A percentile compares a stretch with the other conserved stretches of the same genome.
phyloP scores from a whole-genome alignment of 2,888 invertebrate species.

The Drosophila merina region DNA sequence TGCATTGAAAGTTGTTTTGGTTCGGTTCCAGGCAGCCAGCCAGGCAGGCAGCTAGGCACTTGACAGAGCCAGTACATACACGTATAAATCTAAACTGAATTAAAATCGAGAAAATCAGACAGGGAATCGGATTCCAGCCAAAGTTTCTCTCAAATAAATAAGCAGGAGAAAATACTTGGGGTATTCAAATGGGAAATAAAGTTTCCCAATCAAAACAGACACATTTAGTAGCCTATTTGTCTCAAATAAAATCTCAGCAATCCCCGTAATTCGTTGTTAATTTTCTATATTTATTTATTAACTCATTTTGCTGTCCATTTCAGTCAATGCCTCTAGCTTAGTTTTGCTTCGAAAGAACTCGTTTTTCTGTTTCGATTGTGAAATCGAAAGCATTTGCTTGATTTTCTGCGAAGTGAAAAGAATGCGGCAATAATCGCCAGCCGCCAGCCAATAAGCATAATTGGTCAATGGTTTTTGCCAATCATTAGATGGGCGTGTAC shows the following conservation, averaged over 20 bases:
- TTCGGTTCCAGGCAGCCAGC: constrained; percentile 14
- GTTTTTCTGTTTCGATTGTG: constrained; percentile 49
- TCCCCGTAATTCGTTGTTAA: background rate
- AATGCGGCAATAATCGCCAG: constrained; percentile 56
- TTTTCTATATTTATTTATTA: constrained; percentile 24
- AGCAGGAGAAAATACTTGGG: too few species aligned
- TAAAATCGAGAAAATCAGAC: constrained; percentile 54
- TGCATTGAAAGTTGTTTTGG: constrained; percentile 71
- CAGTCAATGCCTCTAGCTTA: background rate
- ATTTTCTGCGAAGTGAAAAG: constrained; percentile 32
- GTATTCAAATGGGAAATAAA: too few species aligned
- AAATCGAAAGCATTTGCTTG: constrained; percentile 60
- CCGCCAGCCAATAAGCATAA: constrained; percentile 47
- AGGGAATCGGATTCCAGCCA: constrained; percentile 9
- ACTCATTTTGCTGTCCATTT: constrained; percentile 26
- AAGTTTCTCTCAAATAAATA: background rate
- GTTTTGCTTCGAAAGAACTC: constrained; percentile 35
- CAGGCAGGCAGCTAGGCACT: background rate
- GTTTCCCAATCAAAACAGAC: too few species aligned
- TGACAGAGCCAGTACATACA: background rate
- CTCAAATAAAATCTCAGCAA: background rate
- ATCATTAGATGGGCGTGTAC: constrained; percentile 58
- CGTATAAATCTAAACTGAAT: constrained; percentile 10
- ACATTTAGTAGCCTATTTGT: too few species aligned
- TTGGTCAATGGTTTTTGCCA: constrained; percentile 49